Percentiles rank a stretch among this genome's conserved stretches.
These are phyloP conservation scores for Cheirogaleus medius DNA, from an alignment of 2,113 vertebrate species.

Conservation along the genomic window DNA sequence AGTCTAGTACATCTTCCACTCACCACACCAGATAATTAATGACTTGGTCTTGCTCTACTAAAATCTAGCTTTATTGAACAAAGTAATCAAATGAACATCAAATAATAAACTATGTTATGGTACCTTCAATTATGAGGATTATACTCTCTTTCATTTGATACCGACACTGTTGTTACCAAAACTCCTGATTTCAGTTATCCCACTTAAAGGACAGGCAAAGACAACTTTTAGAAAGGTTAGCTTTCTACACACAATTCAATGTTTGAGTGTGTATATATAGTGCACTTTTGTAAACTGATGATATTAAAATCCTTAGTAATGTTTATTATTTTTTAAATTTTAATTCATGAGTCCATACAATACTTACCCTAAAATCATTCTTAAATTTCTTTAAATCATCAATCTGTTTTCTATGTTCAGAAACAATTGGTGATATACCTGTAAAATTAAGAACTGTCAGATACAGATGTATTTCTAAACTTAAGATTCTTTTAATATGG, in stretches of 20 bases:
- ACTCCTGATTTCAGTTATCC: neutral
- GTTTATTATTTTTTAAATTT: neutral
- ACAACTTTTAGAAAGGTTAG: neutral
- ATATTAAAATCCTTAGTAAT: neutral
- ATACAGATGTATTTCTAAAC: neutral
- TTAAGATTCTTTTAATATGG: neutral
- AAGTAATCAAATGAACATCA: neutral
- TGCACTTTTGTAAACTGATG: neutral
- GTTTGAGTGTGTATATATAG: neutral
- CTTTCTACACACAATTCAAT: neutral
- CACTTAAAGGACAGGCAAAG: neutral
- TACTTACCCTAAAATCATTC: slow-evolving; percentile 98
- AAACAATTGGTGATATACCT: slow-evolving; percentile 93
- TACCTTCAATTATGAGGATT: neutral
- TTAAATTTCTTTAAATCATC: slow-evolving; percentile 99
- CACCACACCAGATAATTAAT: neutral
- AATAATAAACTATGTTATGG: neutral
- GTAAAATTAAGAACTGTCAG: slow-evolving; percentile 67
- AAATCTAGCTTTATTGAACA: neutral
- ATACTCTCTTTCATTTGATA: neutral
- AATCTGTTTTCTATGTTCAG: slow-evolving; percentile 98
- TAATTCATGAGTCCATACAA: neutral
- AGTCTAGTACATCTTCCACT: neutral
- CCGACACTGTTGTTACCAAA: neutral
- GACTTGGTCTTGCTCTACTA: neutral